Base-by-base conservation (phyloP, 2,797 vertebrate species). In the Rallus crepitans region DNA sequence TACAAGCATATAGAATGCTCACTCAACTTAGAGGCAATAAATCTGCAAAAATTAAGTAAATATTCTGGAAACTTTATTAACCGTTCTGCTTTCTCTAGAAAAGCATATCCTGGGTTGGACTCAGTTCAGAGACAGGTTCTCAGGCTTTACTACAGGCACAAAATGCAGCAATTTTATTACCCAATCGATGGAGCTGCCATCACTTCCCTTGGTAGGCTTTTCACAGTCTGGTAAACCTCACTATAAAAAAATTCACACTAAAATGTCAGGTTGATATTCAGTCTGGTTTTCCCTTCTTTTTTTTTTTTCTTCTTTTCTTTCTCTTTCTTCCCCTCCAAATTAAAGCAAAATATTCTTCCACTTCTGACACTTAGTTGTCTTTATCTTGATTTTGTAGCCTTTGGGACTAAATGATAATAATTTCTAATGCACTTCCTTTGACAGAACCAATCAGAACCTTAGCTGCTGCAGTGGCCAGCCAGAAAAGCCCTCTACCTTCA, bases 11-110 rank as follows among this genome's bases (percentile, higher is more conserved):
- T 37, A 47, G 33, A 28, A 65, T 56, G 27, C 28, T 75, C 19
- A 2, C 71, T 90, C 64, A 91, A 75, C 19, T 85, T 57, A 53
- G 28, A 87, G 37, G 15, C 31, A 89, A 71, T 78, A 86, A 80
- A 91, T 47, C 30, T 88, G 47, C 11, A 93, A 93, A 91, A 93
- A 72, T 20, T 25, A 37, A 39, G 28, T 39, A 83, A 90, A 81
- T 91, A 88, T 63, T 93, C 72, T 76, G 66, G 17, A 60, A 86
- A 12, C 14, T 90, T 91, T 89, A 78, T 91, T 65, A 87, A 52
- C 5, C n/a, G 78, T 86, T 83, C 57, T 75, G 3, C 8, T 87
- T 88, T 69, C 50, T 79, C 21, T 81, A 81, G 50, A 81, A 86
- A 45, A 4, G 27, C 1, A 0, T 50, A 71, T 71, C 65, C 57